Conservation (phyloP, 1,140 invertebrate genomes). For the Portunus trituberculatus region DNA sequence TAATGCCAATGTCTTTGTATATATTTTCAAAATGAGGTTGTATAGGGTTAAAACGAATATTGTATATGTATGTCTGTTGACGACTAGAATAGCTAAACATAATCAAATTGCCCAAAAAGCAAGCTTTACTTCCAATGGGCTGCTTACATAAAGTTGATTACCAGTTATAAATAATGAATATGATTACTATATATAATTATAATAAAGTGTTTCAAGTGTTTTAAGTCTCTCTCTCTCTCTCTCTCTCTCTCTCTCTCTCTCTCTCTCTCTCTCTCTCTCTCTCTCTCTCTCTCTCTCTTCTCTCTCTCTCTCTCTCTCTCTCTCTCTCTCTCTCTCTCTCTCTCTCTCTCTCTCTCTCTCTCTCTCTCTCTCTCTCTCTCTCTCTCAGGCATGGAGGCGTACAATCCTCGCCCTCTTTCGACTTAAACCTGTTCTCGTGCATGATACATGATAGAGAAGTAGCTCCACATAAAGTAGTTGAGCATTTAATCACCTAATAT, state of each 20-base stretch:
- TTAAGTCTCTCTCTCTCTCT: constrained; percentile 26
- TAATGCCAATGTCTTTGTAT: too few species aligned
- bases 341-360: constrained; percentile 46
- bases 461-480: background rate
- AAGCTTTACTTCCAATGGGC: too few species aligned
- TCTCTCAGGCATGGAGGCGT: background rate
- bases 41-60: too few species aligned
- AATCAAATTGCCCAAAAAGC: too few species aligned
- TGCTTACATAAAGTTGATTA: too few species aligned
- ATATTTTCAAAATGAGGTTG: too few species aligned
- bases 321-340: constrained; percentile 7
- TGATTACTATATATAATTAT: too few species aligned
- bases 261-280: constrained; percentile 29
- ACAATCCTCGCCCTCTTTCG: background rate
- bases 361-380: constrained; percentile 56
- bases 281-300: constrained; percentile 32
- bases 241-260: constrained; percentile 32
- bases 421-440: background rate
- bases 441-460: background rate
- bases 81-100: too few species aligned
- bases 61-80: too few species aligned
- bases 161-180: too few species aligned
- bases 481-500: background rate
- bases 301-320: constrained; percentile 40
- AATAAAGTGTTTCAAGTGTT: background rate